A percentile compares a stretch with the other conserved stretches of the same genome.
These are phyloP conservation scores for Catocala nupta DNA, from an alignment of 2,888 invertebrate genomes.

Conservation along the genomic window DNA sequence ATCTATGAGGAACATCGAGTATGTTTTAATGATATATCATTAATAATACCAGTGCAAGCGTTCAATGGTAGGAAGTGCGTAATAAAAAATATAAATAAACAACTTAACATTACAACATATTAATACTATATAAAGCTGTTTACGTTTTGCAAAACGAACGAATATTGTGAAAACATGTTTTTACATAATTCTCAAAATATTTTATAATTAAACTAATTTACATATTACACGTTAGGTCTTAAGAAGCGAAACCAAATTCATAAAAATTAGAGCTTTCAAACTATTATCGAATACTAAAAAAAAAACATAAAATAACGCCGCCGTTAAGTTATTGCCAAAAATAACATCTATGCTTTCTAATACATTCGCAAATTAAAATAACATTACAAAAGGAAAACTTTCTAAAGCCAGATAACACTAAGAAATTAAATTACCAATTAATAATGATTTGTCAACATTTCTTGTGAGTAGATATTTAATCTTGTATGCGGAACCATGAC, in stretches of 20 bases:
- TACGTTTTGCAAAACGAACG: conserved; percentile 7
- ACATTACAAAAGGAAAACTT: not conserved
- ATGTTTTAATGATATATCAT: no score
- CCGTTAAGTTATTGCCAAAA: not conserved
- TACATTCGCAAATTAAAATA: not conserved
- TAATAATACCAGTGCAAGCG: no score
- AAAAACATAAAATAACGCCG: not conserved
- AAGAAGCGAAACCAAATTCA: not conserved
- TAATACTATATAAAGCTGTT: not conserved
- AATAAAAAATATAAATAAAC: not conserved
- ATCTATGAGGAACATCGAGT: no score
- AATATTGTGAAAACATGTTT: conserved; percentile 6
- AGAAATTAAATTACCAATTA: no score
- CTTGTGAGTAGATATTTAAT: not conserved
- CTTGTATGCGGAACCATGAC: conserved; percentile 39
- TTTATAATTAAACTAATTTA: conserved; percentile 20
- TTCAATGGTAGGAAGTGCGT: no score
- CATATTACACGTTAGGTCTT: conserved; percentile 3
- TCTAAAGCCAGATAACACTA: no score
- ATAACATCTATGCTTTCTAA: not conserved
- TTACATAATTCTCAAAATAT: conserved; percentile 26
- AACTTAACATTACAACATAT: not conserved
- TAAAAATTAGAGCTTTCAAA: conserved; percentile 6
- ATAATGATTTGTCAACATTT: no score
- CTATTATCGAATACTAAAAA: not conserved